Evolutionary conservation across 2,888 invertebrate genomes (phyloP).

Genomic region (Pachymerium ferrugineum): DNA sequence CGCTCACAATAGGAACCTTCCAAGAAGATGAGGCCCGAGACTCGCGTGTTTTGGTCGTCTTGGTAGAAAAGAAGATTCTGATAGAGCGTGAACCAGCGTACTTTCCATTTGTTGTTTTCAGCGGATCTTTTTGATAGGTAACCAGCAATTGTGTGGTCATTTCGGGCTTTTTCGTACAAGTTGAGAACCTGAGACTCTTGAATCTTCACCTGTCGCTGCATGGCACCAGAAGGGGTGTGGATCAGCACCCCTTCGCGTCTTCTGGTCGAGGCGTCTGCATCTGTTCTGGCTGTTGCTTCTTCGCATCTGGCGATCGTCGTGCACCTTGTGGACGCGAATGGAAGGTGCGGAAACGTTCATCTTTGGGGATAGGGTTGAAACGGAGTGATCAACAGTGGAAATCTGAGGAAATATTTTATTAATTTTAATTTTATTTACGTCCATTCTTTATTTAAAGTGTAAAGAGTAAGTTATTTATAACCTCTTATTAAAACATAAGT

Average conservation of each 20-base stretch:
- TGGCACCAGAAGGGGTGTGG: slow-evolving; percentile 43
- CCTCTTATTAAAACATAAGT: no score
- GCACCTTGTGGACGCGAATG: neutral
- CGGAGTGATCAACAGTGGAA: neutral
- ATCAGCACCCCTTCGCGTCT: neutral
- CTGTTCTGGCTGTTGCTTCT: neutral
- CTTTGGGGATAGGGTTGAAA: neutral
- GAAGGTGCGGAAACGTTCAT: neutral
- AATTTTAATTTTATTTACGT: neutral
- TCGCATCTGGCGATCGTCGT: neutral
- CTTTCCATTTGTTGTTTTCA: slow-evolving; percentile 82
- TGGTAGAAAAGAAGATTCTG: slow-evolving; percentile 88
- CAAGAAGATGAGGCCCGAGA: slow-evolving; percentile 75
- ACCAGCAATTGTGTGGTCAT: slow-evolving; percentile 75
- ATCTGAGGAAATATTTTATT: neutral
- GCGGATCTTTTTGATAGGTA: slow-evolving; percentile 78
- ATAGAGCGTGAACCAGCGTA: slow-evolving; percentile 52
- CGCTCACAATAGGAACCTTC: slow-evolving; percentile 85
- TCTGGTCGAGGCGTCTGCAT: slow-evolving; percentile 20
- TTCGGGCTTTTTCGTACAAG: slow-evolving; percentile 77
- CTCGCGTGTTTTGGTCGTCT: slow-evolving; percentile 73
- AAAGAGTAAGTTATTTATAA: no score
- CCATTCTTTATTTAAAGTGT: neutral
- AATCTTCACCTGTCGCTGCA: slow-evolving; percentile 76
- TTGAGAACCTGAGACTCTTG: slow-evolving; percentile 79